Evolutionary conservation across 2,888 invertebrate species (phyloP), one percentile per base, ranked within the genome.

Genomic region (Phortica okadai): DNA sequence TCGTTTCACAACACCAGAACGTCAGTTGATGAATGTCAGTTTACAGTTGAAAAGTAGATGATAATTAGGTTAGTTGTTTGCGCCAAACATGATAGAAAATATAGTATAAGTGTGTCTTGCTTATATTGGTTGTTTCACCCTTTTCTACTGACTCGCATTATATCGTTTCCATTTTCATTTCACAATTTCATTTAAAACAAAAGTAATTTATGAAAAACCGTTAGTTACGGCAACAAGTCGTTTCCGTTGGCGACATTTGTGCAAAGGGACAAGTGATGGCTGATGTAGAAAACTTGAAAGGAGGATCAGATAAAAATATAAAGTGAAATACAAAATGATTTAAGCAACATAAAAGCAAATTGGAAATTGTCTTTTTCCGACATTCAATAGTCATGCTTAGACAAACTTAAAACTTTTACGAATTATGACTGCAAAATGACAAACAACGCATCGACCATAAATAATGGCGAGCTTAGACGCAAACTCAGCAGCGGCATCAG

Each of bases 281-380:
- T 78, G 58, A 75, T 67, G 76, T 69, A 50, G 58, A 66, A 42
- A 41, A n/a, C n/a, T 14, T 3, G 73, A 21, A 1, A 4, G 11
- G 41, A 14, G 7, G 10, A 59, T 42, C 42, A 58, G 82, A 58
- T 5, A 64, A 33, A 64, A 33, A 11, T 21, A 33, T 14, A 11
- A 6, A 25, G n/a, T 8, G 6, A 42, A 33, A 73, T n/a, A 14
- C 41, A 7, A 59, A 45, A 54, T 87, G 87, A 86, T 87, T 86
- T 87, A 87, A 86, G 82, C 84, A 81, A 81, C 74, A 42, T 16
- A 56, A 44, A 14, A 25, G 45, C 59, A 64, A 25, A 66, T 21
- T 84, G 86, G 85, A 87, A 86, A 86, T 84, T 86, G 86, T 84
- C 83, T 83, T 86, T 84, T 86, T 87, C 87, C 85, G 85, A 86